Percentiles rank a stretch among this genome's conserved stretches.
Conservation (phyloP, 2,113 vertebrate genomes). For the Tychaedon coryphoeus region DNA sequence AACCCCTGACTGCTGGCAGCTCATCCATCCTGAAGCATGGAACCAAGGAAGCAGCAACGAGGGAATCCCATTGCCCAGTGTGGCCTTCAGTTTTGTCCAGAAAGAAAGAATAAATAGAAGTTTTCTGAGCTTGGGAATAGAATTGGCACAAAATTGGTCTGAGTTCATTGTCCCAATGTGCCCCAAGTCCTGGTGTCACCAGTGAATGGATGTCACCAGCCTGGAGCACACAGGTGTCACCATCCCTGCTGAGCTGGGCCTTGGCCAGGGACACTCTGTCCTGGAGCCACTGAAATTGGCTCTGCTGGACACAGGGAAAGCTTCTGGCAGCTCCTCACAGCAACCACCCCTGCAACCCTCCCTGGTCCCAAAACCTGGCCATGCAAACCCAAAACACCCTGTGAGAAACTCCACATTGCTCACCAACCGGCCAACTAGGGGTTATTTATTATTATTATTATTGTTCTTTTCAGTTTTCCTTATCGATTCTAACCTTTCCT, state of each 20-base stretch:
- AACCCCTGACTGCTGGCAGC: not conserved
- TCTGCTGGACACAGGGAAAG: not conserved
- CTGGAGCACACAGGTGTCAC: not conserved
- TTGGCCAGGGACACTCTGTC: not conserved
- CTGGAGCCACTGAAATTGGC: not conserved
- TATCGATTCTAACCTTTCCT: not conserved
- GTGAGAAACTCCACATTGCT: not conserved
- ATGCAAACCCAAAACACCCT: not conserved
- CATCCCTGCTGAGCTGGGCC: not conserved
- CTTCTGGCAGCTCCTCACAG: not conserved
- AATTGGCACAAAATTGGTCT: not conserved
- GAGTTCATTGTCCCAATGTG: not conserved
- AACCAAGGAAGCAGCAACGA: not conserved
- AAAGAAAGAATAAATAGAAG: not conserved
- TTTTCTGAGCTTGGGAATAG: not conserved
- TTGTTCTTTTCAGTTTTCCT: not conserved
- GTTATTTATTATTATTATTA: not conserved
- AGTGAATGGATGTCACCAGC: not conserved
- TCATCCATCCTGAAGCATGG: rapidly evolving
- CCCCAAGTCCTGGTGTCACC: not conserved
- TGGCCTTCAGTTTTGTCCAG: not conserved
- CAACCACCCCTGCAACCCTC: not conserved
- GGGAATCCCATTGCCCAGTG: not conserved
- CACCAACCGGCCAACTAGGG: not conserved
- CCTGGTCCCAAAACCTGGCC: not conserved